Base-by-base conservation (phyloP, 1,140 invertebrate species). In the Drosophila pectinifera region DNA sequence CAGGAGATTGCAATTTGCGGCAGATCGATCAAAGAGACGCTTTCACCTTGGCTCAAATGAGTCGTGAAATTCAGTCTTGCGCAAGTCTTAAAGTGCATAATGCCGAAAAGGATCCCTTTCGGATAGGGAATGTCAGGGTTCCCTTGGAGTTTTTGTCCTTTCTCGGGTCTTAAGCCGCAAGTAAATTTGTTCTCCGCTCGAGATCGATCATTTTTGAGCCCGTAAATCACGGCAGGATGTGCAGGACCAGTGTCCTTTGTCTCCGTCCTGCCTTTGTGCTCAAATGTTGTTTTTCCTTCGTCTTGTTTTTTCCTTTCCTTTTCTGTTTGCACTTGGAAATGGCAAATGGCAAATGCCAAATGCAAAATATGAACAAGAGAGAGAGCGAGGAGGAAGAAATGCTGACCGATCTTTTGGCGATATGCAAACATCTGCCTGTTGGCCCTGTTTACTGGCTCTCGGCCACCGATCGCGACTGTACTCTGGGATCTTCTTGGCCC, bases 171-270 rank as follows among this genome's bases (percentile, higher is more conserved):
- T 88, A 82, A 86, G 83, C 69, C 74, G 70, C 62, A 86, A 86
- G 36, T 63, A 88, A 82, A 88, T 82, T 86, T 82, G 58, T 59
- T 75, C 56, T 59, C 57, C 53, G 74, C 57, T 68, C 48, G 31
- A 75, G 83, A 86, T 86, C 83, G 85, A 86, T 88, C 82, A 88
- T 68, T 70, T 38, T 57, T 36, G 42, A 41, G 72, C 18, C 45
- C 45, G 68, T 86, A 86, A 88, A 86, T 88, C 83, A 88, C 72
- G 76, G 64, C 79, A 88, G 79, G 79, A 82, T 88, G 83, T 61
- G 45, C 74, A 72, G 42, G 51, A 63, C 57, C 57, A 77, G 73
- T 54, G 73, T 68, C 73, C 78, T 61, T 81, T 85, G 82, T 84
- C 39, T 63, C 34, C 14, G 56, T 26, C 20, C 56, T 45, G 59